A percentile compares a stretch with the other conserved stretches of the same genome.
Evolutionary conservation across 2,888 invertebrate species (phyloP).

Genomic region (Lutraria lutraria): DNA sequence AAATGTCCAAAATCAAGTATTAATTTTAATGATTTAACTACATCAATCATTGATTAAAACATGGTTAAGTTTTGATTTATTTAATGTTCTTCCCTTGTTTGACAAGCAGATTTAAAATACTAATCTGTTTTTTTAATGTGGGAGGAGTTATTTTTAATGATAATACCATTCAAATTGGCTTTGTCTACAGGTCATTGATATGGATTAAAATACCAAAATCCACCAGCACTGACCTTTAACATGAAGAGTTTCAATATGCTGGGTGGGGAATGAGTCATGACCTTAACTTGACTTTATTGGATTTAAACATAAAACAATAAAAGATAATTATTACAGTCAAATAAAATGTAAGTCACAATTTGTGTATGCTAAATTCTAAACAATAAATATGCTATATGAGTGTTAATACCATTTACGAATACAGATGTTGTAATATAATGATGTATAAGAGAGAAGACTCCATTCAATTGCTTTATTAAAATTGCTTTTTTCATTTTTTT

Average conservation of each 20-base stretch:
- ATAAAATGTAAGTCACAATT: no score
- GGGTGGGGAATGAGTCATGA: constrained; percentile 7
- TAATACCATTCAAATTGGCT: background rate
- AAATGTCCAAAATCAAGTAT: background rate
- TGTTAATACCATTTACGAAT: no score
- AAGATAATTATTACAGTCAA: no score
- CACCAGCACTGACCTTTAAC: background rate
- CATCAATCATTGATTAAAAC: background rate
- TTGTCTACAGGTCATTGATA: constrained; percentile 18
- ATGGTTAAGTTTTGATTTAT: background rate
- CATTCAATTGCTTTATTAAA: no score
- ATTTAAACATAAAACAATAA: background rate
- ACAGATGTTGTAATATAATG: no score
- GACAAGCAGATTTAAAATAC: constrained; percentile 24
- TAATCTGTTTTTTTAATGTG: background rate
- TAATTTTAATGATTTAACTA: background rate
- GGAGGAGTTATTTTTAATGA: background rate
- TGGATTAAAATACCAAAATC: constrained; percentile 31
- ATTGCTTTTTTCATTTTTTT: no score
- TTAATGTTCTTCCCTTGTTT: background rate
- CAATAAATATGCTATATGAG: no score
- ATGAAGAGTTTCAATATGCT: background rate
- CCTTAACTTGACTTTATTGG: background rate
- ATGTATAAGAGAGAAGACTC: no score
- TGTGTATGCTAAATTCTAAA: no score